phyloP scores from a whole-genome alignment of 1,140 invertebrate species.

The Drosophila leontia region DNA sequence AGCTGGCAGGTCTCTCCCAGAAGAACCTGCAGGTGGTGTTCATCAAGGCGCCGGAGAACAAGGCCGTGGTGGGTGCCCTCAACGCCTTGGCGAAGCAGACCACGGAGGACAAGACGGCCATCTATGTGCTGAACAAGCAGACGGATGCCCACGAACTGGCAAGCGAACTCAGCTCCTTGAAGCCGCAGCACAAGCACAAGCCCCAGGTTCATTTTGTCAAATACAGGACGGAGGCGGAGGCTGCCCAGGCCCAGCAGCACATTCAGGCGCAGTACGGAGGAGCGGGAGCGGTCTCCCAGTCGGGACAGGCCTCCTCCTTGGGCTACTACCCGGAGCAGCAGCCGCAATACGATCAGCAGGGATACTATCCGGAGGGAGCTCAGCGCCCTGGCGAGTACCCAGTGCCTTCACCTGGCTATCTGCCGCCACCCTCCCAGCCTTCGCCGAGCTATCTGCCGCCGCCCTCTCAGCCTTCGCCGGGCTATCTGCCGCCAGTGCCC shows the following conservation, averaged over 20 bases:
- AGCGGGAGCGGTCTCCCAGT: slow-evolving; percentile 7
- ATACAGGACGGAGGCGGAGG: slow-evolving; percentile 80
- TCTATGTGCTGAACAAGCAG: slow-evolving; percentile 81
- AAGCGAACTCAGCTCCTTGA: slow-evolving; percentile 59
- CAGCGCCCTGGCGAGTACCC: slow-evolving; percentile 6
- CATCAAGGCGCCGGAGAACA: slow-evolving; percentile 79
- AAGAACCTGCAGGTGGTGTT: slow-evolving; percentile 81
- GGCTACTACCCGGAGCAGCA: slow-evolving; percentile 58
- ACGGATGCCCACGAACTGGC: slow-evolving; percentile 74
- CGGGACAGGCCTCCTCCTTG: slow-evolving; percentile 31
- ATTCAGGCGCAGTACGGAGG: slow-evolving; percentile 78
- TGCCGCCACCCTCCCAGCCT: slow-evolving; percentile 13
- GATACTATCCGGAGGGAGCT: slow-evolving; percentile 13
- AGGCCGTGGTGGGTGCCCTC: slow-evolving; percentile 66
- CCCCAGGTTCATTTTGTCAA: slow-evolving; percentile 83
- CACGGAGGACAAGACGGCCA: slow-evolving; percentile 75
- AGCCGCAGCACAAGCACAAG: slow-evolving; percentile 58
- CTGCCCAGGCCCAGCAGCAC: slow-evolving; percentile 70
- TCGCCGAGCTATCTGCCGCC: slow-evolving; percentile 44
- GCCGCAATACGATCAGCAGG: slow-evolving; percentile 34
- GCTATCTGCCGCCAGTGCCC: slow-evolving; percentile 47
- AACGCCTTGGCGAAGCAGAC: slow-evolving; percentile 69
- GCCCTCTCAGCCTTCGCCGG: slow-evolving; percentile 19
- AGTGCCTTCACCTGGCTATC: not conserved
- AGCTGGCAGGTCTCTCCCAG: slow-evolving; percentile 43